Evolutionary conservation across 1,140 invertebrate species (phyloP), one percentile per base, ranked within the genome.

Genomic region (Hydropsyche tenuis): DNA sequence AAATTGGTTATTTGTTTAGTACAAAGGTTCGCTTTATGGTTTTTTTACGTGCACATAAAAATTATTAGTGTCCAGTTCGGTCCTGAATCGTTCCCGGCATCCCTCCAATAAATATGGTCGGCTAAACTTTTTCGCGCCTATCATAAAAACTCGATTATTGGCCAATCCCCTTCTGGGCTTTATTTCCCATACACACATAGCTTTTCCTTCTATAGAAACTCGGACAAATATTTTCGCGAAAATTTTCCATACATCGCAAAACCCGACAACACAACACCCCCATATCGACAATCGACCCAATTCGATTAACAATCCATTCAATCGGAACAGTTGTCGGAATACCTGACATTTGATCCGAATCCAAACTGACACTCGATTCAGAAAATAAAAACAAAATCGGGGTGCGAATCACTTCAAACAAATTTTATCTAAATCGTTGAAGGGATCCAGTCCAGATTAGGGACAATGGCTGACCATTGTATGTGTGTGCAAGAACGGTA

Each of bases 71-170:
- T 37, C 30, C 30, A 64, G 23, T 75, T 16, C 68, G 53, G 9
- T 45, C 69, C 73, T 75, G 45, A 16, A n/a, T n/a, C 27, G 4
- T 27, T 46, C 60, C 4, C 45, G 68, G 68, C 63, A 66, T 69
- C 74, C 69, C 43, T 68, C 74, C 70, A 75, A 75, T 75, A 75
- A 75, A 73, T 73, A 70, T 69, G 74, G 74, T 73, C 65, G 71
- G 71, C 46, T 73, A 75, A 73, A 73, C 70, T 75, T 75, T 75
- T 75, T 75, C 70, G 70, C 74, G 74, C 74, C 74, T 64, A 64
- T 75, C 74, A 70, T 75, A 75, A 75, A 75, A 75, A 75, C 74
- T 75, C 74, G 74, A 75, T 75, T 75, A 75, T 75, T 73, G 74
- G 71, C 56, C 71, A 63, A 73, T 62, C 60, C 62, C 71, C 74